Evolutionary conservation across 2,888 invertebrate genomes (phyloP).

Genomic region (Pyrrhia umbra): DNA sequence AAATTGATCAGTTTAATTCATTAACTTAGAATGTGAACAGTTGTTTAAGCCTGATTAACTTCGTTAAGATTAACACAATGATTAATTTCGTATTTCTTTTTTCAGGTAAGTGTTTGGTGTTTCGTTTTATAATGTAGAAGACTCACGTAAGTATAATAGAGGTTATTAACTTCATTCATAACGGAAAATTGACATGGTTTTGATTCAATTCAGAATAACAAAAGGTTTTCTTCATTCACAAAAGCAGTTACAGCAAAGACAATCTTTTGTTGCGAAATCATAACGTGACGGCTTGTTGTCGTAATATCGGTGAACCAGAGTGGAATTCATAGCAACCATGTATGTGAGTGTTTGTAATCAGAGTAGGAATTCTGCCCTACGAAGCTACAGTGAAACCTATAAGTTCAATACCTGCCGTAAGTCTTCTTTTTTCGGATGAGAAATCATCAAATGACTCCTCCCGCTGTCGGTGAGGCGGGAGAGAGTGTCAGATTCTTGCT

Average conservation of each 20-base stretch:
- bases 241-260: conserved; percentile 36
- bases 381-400: too few relatives aligned
- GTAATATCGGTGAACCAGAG: background rate
- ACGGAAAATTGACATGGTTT: conserved; percentile 18
- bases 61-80: conserved; percentile 26
- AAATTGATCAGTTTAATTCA: conserved; percentile 37
- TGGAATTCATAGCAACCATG: background rate
- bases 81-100: conserved; percentile 54
- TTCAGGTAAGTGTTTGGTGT: conserved; percentile 72
- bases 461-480: too few relatives aligned
- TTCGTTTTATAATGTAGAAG: background rate
- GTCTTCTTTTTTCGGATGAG: too few relatives aligned
- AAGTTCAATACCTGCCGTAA: too few relatives aligned
- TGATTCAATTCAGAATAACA: conserved; percentile 11
- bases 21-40: conserved; percentile 37
- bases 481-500: too few relatives aligned
- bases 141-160: conserved; percentile 26
- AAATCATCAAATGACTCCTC: too few relatives aligned
- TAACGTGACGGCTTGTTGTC: conserved; percentile 14
- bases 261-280: conserved; percentile 36
- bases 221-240: conserved; percentile 24
- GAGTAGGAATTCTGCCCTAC: too few relatives aligned
- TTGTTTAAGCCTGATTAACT: conserved; percentile 26
- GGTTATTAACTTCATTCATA: conserved; percentile 6
- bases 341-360: background rate